Evolutionary conservation across 2,113 vertebrate species (phyloP), one percentile per base, ranked within the genome.

Genomic region (Entomyzon cyanotis): DNA sequence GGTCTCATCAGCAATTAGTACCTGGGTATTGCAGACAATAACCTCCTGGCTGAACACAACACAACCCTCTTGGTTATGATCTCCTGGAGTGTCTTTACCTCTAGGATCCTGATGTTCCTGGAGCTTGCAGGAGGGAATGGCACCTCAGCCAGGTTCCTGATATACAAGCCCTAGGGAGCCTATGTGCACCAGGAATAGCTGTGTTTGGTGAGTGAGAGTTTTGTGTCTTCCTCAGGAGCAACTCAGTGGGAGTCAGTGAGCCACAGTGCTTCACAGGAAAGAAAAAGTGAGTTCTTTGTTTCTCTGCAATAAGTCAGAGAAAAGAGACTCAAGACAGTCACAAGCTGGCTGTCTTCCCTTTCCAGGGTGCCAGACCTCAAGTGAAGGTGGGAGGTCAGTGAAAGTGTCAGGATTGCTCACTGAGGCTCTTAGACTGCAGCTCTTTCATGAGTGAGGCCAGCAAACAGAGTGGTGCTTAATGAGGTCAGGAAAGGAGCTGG

Each of bases 391-490:
- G 35, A 75, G 35, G 24, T 89, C 37, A 47, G 35, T 30, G 47
- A 53, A 44, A 87, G 47, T 35, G 55, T 70, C 44, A 39, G 37
- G 22, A 28, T 21, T 52, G n/a, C 53, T 52, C 62, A 90, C 83
- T 53, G 58, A 46, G n/a, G 44, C 80, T 63, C 55, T 81, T 23
- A 74, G 58, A 5, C 33, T 68, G 39, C 63, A 83, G 52, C 17
- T 67, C 17, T 0, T 41, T 5, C 7, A 10, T 53, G 22, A 8
- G 14, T 44, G 70, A 50, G 71, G n/a, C 28, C 27, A 39, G 67
- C 76, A 46, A 52, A 49, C 0, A 0, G 41, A 85, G 18, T 2
- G 3, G 18, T 6, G 9, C n/a, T 58, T 52, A 22, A 12, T 0
- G 1, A 44, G 59, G 8, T 15, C 18, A 31, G 67, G 39, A 90